Percentiles rank a stretch among this genome's conserved stretches.
phyloP scores from a whole-genome alignment of 2,797 vertebrate species.

The Distichodus sexfasciatus region DNA sequence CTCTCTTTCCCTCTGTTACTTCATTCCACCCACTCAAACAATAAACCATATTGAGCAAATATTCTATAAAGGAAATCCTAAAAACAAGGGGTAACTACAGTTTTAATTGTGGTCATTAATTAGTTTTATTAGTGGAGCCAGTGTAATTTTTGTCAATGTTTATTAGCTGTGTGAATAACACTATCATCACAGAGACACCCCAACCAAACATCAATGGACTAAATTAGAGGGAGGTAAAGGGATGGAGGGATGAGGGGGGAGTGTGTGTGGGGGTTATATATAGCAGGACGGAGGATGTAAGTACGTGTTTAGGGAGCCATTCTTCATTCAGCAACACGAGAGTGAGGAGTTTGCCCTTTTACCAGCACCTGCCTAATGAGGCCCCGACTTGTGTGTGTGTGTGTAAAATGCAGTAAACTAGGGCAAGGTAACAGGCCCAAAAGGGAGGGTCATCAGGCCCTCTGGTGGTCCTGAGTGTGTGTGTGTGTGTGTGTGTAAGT shows the following conservation, averaged over 20 bases:
- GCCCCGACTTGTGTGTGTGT: slow-evolving; percentile 7
- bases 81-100: background rate
- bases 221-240: background rate
- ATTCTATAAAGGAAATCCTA: background rate
- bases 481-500: slow-evolving; percentile 26
- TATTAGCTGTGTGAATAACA: no score
- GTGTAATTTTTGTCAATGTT: no score
- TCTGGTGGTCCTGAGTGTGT: slow-evolving; percentile 4
- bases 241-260: background rate
- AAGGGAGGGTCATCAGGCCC: slow-evolving; percentile 15
- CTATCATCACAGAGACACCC: no score
- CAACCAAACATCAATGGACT: no score
- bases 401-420: slow-evolving; percentile 1
- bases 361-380: slow-evolving; percentile 9
- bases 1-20: no score
- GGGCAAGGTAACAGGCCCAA: slow-evolving; percentile 12
- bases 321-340: slow-evolving; percentile 27
- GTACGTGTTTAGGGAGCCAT: slow-evolving; percentile 21
- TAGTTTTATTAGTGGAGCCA: no score
- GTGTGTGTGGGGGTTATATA: background rate
- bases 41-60: no score
- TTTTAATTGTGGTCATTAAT: no score
- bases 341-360: background rate
- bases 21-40: no score
- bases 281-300: slow-evolving; percentile 22